These are phyloP conservation scores for Polylopha cassiicola DNA, from an alignment of 2,888 invertebrate genomes.

Conservation along the genomic window DNA sequence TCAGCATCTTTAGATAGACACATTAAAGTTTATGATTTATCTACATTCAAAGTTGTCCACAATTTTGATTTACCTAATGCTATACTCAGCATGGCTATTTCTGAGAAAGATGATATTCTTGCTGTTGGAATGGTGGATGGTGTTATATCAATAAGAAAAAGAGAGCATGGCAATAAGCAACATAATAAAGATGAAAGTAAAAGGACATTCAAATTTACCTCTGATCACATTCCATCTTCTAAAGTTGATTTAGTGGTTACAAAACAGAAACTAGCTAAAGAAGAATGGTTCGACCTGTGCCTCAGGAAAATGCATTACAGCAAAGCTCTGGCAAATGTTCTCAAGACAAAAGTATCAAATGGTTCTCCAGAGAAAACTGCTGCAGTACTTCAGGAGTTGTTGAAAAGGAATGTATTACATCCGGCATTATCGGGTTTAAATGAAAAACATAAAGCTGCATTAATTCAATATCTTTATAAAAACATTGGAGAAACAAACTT, in stretches of 20 bases:
- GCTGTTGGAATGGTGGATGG: conserved; percentile 96
- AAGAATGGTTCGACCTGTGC: conserved; percentile 80
- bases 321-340: conserved; percentile 85
- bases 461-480: conserved; percentile 88
- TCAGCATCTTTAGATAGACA: conserved; percentile 95
- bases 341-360: conserved; percentile 77
- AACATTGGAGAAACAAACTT: conserved; percentile 84
- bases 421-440: conserved; percentile 85
- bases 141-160: conserved; percentile 88
- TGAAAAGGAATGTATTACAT: conserved; percentile 86
- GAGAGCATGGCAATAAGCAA: conserved; percentile 75
- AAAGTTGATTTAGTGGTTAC: conserved; percentile 73
- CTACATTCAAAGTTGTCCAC: conserved; percentile 91
- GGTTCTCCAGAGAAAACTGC: conserved; percentile 87
- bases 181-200: conserved; percentile 51
- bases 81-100: conserved; percentile 89
- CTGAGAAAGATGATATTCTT: conserved; percentile 86
- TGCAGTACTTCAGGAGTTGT: conserved; percentile 89
- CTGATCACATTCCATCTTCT: conserved; percentile 57
- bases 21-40: conserved; percentile 93
- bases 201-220: conserved; percentile 70
- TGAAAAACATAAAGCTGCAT: conserved; percentile 78
- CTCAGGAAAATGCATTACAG: conserved; percentile 89
- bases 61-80: conserved; percentile 94
- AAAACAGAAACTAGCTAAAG: conserved; percentile 55